Evolutionary conservation across 2,113 vertebrate genomes (phyloP).

Genomic region (Ceuthmochares aereus): DNA sequence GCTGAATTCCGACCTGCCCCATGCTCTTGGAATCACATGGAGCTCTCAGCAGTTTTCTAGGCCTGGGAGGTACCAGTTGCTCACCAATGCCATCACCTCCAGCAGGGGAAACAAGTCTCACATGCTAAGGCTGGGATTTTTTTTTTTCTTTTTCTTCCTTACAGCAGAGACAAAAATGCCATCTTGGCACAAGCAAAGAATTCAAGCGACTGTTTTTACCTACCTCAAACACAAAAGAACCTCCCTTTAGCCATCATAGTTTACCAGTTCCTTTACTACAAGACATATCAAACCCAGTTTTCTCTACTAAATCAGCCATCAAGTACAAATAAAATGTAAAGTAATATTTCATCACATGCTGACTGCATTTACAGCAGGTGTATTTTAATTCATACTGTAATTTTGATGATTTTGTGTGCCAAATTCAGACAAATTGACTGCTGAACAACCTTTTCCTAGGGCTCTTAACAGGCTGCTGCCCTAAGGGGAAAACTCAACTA

Average conservation of each 20-base stretch:
- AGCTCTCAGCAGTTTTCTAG: fast-evolving
- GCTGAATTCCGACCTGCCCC: not conserved
- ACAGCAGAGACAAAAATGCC: not conserved
- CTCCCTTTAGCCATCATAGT: not conserved
- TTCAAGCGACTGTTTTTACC: not conserved
- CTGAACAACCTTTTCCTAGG: not conserved
- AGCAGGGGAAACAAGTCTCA: not conserved
- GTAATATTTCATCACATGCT: not conserved
- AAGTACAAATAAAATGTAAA: not conserved
- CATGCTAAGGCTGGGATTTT: not conserved
- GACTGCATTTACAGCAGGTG: not conserved
- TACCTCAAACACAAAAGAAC: not conserved
- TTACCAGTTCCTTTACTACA: not conserved
- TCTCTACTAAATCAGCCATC: not conserved
- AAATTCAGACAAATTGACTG: not conserved
- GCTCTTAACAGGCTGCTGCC: not conserved
- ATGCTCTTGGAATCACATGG: fast-evolving
- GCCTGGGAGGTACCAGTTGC: fast-evolving
- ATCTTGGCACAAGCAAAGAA: not conserved
- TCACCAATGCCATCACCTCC: not conserved
- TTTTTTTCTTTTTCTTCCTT: not conserved
- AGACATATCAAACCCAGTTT: not conserved
- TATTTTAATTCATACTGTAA: not conserved
- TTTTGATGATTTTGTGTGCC: not conserved
- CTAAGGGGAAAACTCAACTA: fast-evolving